Evolutionary conservation across 2,797 vertebrate species (phyloP).

Genomic region (Scleropages formosus): DNA sequence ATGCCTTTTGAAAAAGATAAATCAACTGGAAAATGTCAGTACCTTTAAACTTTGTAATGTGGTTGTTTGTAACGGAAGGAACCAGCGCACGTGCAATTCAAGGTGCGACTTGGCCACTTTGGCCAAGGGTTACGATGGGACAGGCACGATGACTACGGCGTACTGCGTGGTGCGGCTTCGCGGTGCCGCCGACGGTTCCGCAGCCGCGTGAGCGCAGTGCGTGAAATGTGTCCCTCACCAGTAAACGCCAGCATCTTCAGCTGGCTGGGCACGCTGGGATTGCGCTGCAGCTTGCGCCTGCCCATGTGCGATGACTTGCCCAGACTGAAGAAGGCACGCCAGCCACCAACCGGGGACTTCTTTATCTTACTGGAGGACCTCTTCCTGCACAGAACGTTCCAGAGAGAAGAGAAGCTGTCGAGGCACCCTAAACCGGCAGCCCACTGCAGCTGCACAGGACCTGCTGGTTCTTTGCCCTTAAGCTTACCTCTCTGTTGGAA

Average conservation of each 20-base stretch:
- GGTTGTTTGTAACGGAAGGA: too few species aligned
- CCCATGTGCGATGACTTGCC: slow-evolving; percentile 84
- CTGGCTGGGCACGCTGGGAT: slow-evolving; percentile 90
- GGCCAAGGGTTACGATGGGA: too few species aligned
- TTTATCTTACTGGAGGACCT: slow-evolving; percentile 84
- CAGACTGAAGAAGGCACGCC: slow-evolving; percentile 95
- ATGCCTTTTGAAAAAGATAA: too few species aligned
- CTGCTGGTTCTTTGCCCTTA: background rate
- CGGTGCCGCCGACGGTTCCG: background rate
- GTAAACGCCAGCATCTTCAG: slow-evolving; percentile 89
- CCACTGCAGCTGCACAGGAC: background rate
- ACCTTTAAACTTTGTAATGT: too few species aligned
- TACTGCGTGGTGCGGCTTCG: too few species aligned
- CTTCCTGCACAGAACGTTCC: slow-evolving; percentile 62
- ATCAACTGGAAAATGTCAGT: too few species aligned
- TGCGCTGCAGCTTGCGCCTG: slow-evolving; percentile 89
- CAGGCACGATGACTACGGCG: background rate
- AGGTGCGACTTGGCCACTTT: too few species aligned
- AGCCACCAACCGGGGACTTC: slow-evolving; percentile 93
- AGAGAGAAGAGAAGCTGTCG: slow-evolving; percentile 6
- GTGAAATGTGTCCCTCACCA: slow-evolving; percentile 63
- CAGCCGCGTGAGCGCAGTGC: background rate
- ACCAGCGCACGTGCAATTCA: too few species aligned
- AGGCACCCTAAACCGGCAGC: background rate
- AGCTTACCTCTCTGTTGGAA: slow-evolving; percentile 86